Conservation (phyloP, 2,113 vertebrate genomes). For the Rallus limicola region DNA sequence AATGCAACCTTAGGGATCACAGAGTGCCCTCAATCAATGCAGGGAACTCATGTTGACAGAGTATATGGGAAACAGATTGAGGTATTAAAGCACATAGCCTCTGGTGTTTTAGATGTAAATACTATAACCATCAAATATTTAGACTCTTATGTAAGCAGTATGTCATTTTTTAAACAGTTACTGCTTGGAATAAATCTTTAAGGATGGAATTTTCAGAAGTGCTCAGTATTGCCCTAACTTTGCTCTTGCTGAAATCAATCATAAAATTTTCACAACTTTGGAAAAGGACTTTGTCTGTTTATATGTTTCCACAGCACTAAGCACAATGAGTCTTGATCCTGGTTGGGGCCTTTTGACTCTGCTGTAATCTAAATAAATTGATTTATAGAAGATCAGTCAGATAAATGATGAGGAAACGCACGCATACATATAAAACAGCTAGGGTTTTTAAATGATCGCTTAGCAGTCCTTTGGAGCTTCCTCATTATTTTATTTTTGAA, state of each 20-base stretch:
- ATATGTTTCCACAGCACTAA: conserved; percentile 32
- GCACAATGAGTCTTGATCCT: conserved; percentile 38
- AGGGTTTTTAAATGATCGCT: not conserved
- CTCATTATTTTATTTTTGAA: not conserved
- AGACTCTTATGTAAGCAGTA: conserved; percentile 63
- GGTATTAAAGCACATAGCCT: conserved; percentile 61
- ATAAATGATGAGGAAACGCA: conserved; percentile 21
- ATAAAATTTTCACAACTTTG: conserved; percentile 62
- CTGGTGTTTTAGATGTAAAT: conserved; percentile 70
- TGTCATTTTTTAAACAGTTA: conserved; percentile 66
- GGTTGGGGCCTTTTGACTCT: conserved; percentile 32
- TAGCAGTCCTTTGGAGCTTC: not conserved
- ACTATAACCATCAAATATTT: conserved; percentile 69
- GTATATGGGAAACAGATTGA: conserved; percentile 67
- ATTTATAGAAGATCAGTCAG: conserved; percentile 51
- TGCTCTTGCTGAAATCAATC: conserved; percentile 60
- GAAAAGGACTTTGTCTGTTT: conserved; percentile 41
- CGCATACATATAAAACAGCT: not conserved
- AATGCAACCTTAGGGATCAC: conserved; percentile 59
- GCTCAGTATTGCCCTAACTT: conserved; percentile 48
- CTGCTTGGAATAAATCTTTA: conserved; percentile 69
- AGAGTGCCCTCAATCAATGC: conserved; percentile 53
- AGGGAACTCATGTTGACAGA: conserved; percentile 62
- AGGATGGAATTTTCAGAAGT: conserved; percentile 55
- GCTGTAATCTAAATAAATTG: conserved; percentile 47